These are phyloP conservation scores for Fissipunctia ypsillon DNA, from an alignment of 2,888 invertebrate genomes.

Conservation along the genomic window DNA sequence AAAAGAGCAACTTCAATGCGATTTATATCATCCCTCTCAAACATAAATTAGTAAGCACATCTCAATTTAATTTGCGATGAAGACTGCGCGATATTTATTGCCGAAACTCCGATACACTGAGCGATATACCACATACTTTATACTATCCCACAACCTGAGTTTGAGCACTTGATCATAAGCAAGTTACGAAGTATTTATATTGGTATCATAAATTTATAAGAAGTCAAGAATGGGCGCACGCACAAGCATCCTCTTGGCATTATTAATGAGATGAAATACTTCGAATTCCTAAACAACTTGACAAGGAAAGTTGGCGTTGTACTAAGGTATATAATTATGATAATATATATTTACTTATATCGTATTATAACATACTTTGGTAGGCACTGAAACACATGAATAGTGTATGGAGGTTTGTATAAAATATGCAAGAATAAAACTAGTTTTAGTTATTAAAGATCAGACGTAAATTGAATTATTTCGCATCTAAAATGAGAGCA, in stretches of 20 bases:
- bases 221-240: slow-evolving; percentile 80
- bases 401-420: neutral
- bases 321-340: slow-evolving; percentile 52
- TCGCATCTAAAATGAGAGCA: slow-evolving; percentile 13
- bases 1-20: slow-evolving; percentile 27
- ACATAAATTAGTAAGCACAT: slow-evolving; percentile 52
- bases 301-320: slow-evolving; percentile 73
- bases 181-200: slow-evolving; percentile 85
- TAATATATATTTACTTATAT: slow-evolving; percentile 36
- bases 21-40: slow-evolving; percentile 48
- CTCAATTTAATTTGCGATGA: slow-evolving; percentile 60
- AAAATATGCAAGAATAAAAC: slow-evolving; percentile 2
- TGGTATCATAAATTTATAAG: slow-evolving; percentile 87
- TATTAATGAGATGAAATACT: slow-evolving; percentile 81
- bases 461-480: slow-evolving; percentile 12
- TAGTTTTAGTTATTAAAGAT: neutral
- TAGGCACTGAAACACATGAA: neutral
- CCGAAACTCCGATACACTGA: slow-evolving; percentile 59
- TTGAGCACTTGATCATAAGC: slow-evolving; percentile 75
- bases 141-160: slow-evolving; percentile 65
- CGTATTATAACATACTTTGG: neutral
- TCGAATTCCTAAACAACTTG: slow-evolving; percentile 80
- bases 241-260: slow-evolving; percentile 76
- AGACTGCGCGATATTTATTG: slow-evolving; percentile 58
- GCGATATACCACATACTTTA: slow-evolving; percentile 62